Evolutionary conservation across 1,140 invertebrate species (phyloP).

Genomic region (Brachystomella parvula): DNA sequence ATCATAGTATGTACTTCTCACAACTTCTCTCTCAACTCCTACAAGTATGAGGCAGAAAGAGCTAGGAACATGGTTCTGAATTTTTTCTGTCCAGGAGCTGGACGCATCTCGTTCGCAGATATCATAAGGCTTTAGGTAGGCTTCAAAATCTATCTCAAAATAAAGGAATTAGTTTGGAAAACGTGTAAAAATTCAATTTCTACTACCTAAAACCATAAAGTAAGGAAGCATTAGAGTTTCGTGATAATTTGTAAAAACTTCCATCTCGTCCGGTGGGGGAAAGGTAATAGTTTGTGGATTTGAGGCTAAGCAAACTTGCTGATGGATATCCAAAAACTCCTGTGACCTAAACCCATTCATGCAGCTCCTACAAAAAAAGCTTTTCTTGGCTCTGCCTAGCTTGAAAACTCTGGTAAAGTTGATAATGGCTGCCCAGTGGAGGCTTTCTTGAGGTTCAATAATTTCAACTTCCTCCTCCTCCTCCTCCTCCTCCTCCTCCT

Average conservation of each 20-base stretch:
- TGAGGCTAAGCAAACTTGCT: not conserved
- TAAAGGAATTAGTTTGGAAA: not conserved
- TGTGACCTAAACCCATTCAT: not conserved
- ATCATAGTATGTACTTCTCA: not conserved
- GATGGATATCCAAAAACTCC: not conserved
- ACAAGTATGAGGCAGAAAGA: not conserved
- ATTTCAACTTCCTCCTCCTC: not conserved
- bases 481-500: not conserved
- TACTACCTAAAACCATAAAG: not conserved
- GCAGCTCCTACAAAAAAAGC: not conserved
- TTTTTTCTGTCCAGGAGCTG: not conserved
- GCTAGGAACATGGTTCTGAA: not conserved
- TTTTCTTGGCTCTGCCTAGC: not conserved
- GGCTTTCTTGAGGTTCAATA: not conserved
- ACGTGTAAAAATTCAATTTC: not conserved
- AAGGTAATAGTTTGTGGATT: not conserved
- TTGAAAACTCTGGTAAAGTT: not conserved
- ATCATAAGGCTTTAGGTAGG: not conserved
- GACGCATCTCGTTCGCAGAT: not conserved
- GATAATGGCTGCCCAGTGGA: not conserved
- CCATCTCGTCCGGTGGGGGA: not conserved
- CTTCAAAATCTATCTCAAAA: not conserved
- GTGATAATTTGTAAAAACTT: not conserved
- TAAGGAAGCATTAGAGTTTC: not conserved
- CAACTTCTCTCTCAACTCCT: not conserved